These are phyloP conservation scores for Drosophila ohnishii DNA, from an alignment of 1,140 invertebrate genomes.

Conservation along the genomic window DNA sequence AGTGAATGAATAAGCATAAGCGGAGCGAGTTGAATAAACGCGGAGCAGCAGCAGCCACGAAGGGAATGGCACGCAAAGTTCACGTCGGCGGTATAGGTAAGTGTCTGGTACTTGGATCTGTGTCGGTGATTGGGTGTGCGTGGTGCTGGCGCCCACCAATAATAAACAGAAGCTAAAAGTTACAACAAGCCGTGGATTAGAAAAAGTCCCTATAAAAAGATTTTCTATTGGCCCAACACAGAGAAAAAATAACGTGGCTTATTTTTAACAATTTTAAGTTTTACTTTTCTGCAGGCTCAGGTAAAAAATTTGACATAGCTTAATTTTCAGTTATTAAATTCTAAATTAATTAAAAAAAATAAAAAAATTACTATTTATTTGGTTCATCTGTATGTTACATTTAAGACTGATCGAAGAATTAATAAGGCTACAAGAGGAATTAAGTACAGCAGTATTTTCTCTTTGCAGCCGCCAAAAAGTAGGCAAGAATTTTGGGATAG, in stretches of 20 bases:
- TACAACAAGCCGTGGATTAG: constrained; percentile 42
- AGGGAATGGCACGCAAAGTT: constrained; percentile 46
- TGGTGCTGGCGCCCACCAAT: constrained; percentile 35
- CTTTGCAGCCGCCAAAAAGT: background rate
- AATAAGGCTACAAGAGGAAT: background rate
- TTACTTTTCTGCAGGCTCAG: too few relatives aligned
- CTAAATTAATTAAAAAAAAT: too few relatives aligned
- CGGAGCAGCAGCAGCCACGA: constrained; percentile 8
- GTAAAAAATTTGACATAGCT: too few relatives aligned
- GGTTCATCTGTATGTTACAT: background rate
- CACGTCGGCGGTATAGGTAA: background rate
- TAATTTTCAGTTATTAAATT: too few relatives aligned
- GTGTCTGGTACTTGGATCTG: background rate
- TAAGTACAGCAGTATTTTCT: background rate
- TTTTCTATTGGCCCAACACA: constrained; percentile 14
- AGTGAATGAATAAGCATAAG: constrained; percentile 58
- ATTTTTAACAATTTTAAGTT: background rate
- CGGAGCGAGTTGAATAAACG: constrained; percentile 41
- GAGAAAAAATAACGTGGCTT: background rate
- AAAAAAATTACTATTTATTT: background rate
- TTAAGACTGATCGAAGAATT: background rate
- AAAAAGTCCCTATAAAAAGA: constrained; percentile 34
- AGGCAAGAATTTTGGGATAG: background rate
- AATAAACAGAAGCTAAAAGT: constrained; percentile 43
- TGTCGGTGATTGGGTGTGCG: constrained; percentile 6